Base-by-base conservation (phyloP, 2,888 invertebrate genomes). In the Ochropleura leucogaster region DNA sequence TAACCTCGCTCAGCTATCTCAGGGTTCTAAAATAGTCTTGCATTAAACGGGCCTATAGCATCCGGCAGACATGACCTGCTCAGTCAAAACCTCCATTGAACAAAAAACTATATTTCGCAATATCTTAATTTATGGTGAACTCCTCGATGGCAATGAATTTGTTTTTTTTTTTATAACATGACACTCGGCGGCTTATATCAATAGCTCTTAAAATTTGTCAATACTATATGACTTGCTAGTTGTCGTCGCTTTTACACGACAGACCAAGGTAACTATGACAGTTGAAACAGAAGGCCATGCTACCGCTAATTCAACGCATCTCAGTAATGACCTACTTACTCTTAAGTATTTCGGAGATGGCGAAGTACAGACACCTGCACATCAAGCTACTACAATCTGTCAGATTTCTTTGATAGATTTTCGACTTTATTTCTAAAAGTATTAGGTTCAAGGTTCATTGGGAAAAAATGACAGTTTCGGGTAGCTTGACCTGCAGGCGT, bases 271-370 rank as follows among this genome's bases (percentile, higher is more conserved):
- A 47, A 83, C 75, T 74, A 78, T 77, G 65, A 47, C 66, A 80
- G 53, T 67, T 5, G 8, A 6, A n/a, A 51, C 59, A 66, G 84
- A 82, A 82, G 80, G 82, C 49, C 80, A 60, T 12, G 64, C 60
- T 60, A 64, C 80, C 80, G 80, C 80, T 64, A 72, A 80, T 71
- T 62, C 66, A 66, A 72, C 75, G 59, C 84, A 80, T 82, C 84
- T 75, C 63, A 62, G 67, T 75, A 75, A 75, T 83, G 84, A 80
- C 82, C 84, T 60, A 82, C 80, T 64, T 83, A 55, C 30, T 51
- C 5, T 1, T 20, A 53, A 74, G 55, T 67, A 64, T 80, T 79
- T 80, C 16, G 67, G 69, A 79, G 62, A 47, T 70, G 42, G 20
- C 57, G 12, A 76, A n/a, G 42, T 55, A n/a, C n/a, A n/a, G n/a